Percentiles rank a stretch among this genome's conserved stretches.
Evolutionary conservation across 2,888 invertebrate species (phyloP).

Genomic region (Eudasyphora cyanicolor): DNA sequence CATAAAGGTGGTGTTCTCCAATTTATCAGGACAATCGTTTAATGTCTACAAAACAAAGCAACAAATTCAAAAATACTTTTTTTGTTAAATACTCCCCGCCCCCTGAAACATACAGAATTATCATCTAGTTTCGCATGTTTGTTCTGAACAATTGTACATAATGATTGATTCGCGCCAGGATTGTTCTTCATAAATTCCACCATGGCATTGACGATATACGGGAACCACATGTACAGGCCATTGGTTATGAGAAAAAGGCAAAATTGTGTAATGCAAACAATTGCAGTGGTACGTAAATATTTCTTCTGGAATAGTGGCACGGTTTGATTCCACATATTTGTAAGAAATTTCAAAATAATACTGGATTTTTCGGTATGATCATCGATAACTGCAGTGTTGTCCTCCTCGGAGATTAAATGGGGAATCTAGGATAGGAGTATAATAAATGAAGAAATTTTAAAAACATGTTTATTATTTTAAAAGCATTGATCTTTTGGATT

Average conservation of each 20-base stretch:
- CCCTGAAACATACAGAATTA: constrained; percentile 42
- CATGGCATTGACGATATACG: constrained; percentile 75
- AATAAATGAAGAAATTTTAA: too few species aligned
- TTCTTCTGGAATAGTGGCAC: constrained; percentile 73
- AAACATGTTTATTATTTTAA: too few species aligned
- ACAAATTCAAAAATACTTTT: neutral
- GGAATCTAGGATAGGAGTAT: constrained; percentile 66
- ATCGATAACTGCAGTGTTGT: constrained; percentile 49
- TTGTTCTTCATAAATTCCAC: constrained; percentile 71
- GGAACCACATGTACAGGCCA: constrained; percentile 77
- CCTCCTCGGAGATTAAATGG: constrained; percentile 68
- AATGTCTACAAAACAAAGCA: constrained; percentile 55
- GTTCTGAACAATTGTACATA: constrained; percentile 72
- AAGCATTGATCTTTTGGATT: too few species aligned
- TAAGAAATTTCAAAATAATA: constrained; percentile 67
- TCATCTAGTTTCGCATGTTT: constrained; percentile 63
- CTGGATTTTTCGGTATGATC: constrained; percentile 45
- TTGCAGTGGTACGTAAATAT: constrained; percentile 72
- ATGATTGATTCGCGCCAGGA: constrained; percentile 68
- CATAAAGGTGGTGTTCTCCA: constrained; percentile 72
- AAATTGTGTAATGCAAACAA: constrained; percentile 75
- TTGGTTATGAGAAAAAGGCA: constrained; percentile 74
- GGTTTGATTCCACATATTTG: constrained; percentile 76
- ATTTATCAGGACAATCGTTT: constrained; percentile 68
- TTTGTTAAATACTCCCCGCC: constrained; percentile 17